phyloP scores from a whole-genome alignment of 2,113 vertebrate genomes.

The Otolemur garnettii region DNA sequence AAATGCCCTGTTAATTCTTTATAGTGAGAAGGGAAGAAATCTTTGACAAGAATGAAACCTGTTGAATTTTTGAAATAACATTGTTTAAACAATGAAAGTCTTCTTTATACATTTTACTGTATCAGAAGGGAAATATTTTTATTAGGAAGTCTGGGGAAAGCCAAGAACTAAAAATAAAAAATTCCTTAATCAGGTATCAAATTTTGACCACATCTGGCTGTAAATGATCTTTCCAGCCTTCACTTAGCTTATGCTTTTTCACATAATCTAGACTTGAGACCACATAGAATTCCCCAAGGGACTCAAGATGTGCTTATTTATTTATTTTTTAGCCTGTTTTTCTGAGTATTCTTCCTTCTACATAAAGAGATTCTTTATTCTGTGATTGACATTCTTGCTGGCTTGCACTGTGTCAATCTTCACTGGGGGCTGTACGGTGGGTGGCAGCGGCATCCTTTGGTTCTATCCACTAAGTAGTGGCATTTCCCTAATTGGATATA shows the following conservation, averaged over 20 bases:
- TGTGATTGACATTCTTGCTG: background rate
- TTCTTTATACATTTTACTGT: background rate
- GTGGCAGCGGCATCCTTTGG: background rate
- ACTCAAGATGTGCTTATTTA: no score
- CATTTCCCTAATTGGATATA: background rate
- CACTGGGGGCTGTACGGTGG: background rate
- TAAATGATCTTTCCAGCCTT: background rate
- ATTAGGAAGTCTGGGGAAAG: background rate
- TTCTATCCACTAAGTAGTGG: background rate
- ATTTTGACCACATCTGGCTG: background rate
- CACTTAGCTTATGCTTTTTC: background rate
- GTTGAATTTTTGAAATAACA: slow-evolving; percentile 33
- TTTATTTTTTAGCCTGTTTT: background rate
- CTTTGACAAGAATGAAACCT: slow-evolving; percentile 10
- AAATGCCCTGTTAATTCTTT: slow-evolving; percentile 20
- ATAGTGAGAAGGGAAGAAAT: background rate
- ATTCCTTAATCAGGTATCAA: background rate
- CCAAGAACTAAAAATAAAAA: background rate
- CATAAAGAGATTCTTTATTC: background rate
- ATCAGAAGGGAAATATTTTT: background rate
- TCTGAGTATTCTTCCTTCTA: background rate
- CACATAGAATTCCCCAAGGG: background rate
- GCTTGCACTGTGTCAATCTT: background rate
- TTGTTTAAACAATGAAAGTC: background rate
- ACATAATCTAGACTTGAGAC: background rate